A percentile compares a stretch with the other conserved stretches of the same genome.
Conservation (phyloP, 2,888 invertebrate genomes). For the Amphimallon solstitiale region DNA sequence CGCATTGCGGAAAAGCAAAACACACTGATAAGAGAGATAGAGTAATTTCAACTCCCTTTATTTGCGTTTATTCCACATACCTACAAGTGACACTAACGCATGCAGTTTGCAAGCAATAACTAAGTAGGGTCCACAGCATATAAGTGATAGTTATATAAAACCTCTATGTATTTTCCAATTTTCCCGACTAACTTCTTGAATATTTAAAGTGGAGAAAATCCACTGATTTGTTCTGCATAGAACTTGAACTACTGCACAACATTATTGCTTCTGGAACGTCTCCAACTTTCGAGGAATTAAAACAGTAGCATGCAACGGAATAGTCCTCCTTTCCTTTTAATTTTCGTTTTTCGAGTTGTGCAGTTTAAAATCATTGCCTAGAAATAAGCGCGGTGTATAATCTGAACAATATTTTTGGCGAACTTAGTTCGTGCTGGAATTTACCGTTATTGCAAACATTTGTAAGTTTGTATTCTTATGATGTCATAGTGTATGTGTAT, state of each 20-base stretch:
- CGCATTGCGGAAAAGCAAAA: no score
- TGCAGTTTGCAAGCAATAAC: no score
- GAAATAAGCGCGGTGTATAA: not conserved
- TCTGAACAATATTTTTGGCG: not conserved
- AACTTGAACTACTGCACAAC: conserved; percentile 57
- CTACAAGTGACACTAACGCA: no score
- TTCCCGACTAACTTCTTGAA: conserved; percentile 54
- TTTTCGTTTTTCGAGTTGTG: not conserved
- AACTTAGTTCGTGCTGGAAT: conserved; percentile 2
- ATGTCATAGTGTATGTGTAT: no score
- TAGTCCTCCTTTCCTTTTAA: not conserved
- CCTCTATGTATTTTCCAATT: conserved; percentile 39
- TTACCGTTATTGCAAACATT: not conserved
- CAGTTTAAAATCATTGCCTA: conserved; percentile 21
- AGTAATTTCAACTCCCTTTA: no score
- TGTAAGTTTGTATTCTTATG: not conserved
- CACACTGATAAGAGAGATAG: no score
- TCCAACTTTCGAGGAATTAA: conserved; percentile 60
- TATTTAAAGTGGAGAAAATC: conserved; percentile 57
- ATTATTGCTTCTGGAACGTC: conserved; percentile 58
- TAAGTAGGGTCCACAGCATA: no score
- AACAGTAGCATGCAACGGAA: conserved; percentile 55
- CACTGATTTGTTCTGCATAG: conserved; percentile 60
- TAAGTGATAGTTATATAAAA: conserved; percentile 36
- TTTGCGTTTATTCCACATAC: no score